A percentile compares a stretch with the other conserved stretches of the same genome.
Conservation (phyloP, 2,113 vertebrate species). For the Anarrhichthys ocellatus region DNA sequence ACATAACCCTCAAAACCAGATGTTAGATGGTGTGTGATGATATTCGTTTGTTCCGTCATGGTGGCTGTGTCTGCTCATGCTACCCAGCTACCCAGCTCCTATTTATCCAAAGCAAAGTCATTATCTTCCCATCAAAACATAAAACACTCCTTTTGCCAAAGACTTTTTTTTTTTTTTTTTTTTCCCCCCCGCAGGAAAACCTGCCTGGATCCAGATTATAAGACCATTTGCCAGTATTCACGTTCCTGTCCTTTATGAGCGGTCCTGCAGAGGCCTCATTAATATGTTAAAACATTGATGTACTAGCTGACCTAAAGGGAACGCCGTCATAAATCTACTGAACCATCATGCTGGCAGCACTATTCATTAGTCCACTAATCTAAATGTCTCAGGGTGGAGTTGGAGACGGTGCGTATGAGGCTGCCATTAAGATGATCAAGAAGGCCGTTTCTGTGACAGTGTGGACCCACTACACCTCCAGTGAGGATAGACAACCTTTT, state of each 20-base stretch:
- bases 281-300: slow-evolving; percentile 46
- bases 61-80: neutral
- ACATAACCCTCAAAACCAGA: neutral
- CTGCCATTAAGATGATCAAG: slow-evolving; percentile 42
- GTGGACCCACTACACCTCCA: neutral
- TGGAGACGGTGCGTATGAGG: neutral
- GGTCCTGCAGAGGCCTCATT: slow-evolving; percentile 10
- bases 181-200: neutral
- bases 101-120: neutral
- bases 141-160: neutral
- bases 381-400: slow-evolving; percentile 45
- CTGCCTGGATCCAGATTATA: neutral
- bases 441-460: slow-evolving; percentile 1
- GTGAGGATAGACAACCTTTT: neutral
- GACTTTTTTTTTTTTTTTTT: neutral
- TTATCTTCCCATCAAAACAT: neutral
- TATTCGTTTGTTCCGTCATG: neutral
- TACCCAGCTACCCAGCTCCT: neutral
- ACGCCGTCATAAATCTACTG: slow-evolving; percentile 28
- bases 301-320: slow-evolving; percentile 43
- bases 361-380: slow-evolving; percentile 50
- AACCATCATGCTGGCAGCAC: slow-evolving; percentile 33
- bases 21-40: neutral
- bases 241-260: neutral
- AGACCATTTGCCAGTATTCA: slow-evolving; percentile 1